Conservation (phyloP, 2,888 invertebrate genomes). For the Spialia ferax region DNA sequence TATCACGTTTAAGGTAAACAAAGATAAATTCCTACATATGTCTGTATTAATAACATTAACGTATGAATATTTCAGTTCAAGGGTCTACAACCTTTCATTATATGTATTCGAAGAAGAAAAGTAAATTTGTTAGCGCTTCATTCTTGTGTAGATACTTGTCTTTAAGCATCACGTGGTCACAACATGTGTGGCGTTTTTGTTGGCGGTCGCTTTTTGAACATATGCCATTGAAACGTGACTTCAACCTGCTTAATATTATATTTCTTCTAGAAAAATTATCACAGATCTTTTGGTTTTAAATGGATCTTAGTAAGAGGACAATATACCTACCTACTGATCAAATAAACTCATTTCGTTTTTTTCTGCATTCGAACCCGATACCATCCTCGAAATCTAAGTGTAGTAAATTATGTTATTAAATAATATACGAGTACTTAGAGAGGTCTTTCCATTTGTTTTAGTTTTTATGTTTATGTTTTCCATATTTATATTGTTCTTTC, state of each 20-base stretch:
- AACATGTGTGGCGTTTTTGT: constrained; percentile 59
- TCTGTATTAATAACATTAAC: neutral
- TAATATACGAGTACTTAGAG: no score
- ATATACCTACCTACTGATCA: no score
- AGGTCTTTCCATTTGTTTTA: no score
- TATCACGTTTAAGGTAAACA: neutral
- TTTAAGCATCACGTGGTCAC: constrained; percentile 54
- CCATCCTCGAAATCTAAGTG: no score
- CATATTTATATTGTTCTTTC: neutral
- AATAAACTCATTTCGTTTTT: no score
- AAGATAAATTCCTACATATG: neutral
- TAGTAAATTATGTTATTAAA: no score
- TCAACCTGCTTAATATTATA: constrained; percentile 37
- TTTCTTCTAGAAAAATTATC: constrained; percentile 2
- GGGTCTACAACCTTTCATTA: neutral
- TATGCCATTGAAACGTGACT: constrained; percentile 60
- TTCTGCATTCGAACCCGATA: no score
- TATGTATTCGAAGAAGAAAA: neutral
- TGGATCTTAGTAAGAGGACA: no score
- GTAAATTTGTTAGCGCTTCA: constrained; percentile 27
- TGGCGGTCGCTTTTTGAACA: constrained; percentile 56
- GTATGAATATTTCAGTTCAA: neutral
- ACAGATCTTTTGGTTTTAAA: neutral
- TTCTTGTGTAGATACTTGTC: constrained; percentile 30
- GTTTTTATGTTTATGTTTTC: neutral